phyloP scores from a whole-genome alignment of 2,113 vertebrate genomes.

The Tautogolabrus adspersus region DNA sequence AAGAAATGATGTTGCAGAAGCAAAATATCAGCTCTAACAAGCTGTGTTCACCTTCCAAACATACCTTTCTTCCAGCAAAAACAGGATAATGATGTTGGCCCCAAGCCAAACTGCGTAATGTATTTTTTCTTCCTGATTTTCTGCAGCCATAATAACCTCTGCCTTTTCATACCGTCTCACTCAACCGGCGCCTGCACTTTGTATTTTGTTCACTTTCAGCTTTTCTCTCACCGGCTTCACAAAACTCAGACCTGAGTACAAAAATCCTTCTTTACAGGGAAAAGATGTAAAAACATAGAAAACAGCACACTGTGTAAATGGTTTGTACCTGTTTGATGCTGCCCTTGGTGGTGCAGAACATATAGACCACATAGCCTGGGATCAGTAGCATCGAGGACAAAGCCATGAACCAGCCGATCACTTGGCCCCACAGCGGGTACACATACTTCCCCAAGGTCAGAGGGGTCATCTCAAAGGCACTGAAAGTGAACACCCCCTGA shows the following conservation, averaged over 20 bases:
- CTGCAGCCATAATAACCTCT: neutral
- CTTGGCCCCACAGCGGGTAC: conserved; percentile 91
- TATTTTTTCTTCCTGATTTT: conserved; percentile 1
- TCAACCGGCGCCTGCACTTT: neutral
- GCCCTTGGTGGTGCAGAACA: conserved; percentile 85
- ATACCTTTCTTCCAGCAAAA: neutral
- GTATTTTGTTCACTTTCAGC: neutral
- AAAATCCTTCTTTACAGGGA: neutral
- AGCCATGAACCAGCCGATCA: conserved; percentile 90
- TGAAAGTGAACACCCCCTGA: conserved; percentile 90
- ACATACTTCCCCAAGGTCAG: conserved; percentile 88
- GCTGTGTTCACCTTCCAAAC: neutral
- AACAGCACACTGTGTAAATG: neutral
- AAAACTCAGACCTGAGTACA: neutral
- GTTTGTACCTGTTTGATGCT: conserved; percentile 73
- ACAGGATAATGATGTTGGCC: conserved; percentile 4
- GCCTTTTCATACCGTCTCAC: neutral
- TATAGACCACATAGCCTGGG: conserved; percentile 88
- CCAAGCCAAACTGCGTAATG: neutral
- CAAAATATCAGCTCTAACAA: neutral
- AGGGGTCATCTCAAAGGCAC: conserved; percentile 92
- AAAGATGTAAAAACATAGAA: neutral
- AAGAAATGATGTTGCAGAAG: neutral
- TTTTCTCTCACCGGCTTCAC: neutral
- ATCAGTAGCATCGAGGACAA: conserved; percentile 91